Percentiles rank a stretch among this genome's conserved stretches.
These are phyloP conservation scores for Apodemia hepburni DNA, from an alignment of 2,888 invertebrate genomes.

Conservation along the genomic window DNA sequence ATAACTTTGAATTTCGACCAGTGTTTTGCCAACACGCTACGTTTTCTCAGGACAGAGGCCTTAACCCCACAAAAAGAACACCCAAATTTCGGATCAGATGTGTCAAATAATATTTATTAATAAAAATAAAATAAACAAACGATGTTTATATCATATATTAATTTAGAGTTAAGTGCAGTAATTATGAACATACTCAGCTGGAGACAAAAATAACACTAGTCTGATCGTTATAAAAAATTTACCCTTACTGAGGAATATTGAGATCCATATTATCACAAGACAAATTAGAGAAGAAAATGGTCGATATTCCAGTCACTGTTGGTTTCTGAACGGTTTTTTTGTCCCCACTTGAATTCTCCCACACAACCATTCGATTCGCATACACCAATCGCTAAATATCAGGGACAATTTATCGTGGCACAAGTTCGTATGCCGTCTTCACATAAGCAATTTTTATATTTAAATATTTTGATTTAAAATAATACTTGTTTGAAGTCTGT, in stretches of 20 bases:
- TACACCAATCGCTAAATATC: conserved; percentile 7
- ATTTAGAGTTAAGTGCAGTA: conserved; percentile 70
- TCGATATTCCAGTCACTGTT: conserved; percentile 42
- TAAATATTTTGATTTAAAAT: no score
- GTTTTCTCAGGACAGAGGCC: neutral
- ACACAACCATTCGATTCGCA: conserved; percentile 23
- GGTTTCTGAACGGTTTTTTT: conserved; percentile 37
- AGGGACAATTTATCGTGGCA: conserved; percentile 4
- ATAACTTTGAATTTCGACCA: neutral
- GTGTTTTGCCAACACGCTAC: neutral
- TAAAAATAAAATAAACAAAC: conserved; percentile 42
- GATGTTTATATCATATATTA: conserved; percentile 70
- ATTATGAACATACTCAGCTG: conserved; percentile 62
- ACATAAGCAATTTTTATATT: neutral
- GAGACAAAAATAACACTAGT: conserved; percentile 55
- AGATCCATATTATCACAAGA: conserved; percentile 68
- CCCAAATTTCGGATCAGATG: conserved; percentile 9
- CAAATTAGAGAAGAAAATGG: conserved; percentile 39
- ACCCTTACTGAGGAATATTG: conserved; percentile 45
- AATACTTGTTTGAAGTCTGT: no score
- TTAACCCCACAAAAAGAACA: neutral
- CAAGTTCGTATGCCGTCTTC: neutral
- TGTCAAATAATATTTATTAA: conserved; percentile 13
- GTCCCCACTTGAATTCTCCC: conserved; percentile 55
- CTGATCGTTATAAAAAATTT: conserved; percentile 27